Percentiles rank a stretch among this genome's conserved stretches.
phyloP scores from a whole-genome alignment of 2,113 vertebrate genomes.

The Sceloporus undulatus region DNA sequence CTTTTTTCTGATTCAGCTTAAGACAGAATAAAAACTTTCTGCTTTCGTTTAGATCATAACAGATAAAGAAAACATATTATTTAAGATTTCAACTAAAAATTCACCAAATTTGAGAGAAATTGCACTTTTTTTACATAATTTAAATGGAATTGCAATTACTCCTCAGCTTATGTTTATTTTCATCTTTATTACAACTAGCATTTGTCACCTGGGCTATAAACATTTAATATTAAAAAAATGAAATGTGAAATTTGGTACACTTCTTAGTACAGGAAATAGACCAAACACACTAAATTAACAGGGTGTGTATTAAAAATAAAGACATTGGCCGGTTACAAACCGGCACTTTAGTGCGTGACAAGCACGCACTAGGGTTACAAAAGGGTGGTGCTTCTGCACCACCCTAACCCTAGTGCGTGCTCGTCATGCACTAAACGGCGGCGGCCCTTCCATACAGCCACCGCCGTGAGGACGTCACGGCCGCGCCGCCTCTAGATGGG shows the following conservation, averaged over 20 bases:
- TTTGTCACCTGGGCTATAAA: neutral
- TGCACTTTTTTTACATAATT: neutral
- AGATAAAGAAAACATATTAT: neutral
- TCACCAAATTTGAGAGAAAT: neutral
- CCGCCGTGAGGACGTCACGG: too few relatives aligned
- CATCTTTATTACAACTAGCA: neutral
- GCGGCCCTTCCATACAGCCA: too few relatives aligned
- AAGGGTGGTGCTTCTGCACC: too few relatives aligned
- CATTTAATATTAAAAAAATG: slow-evolving; percentile 11
- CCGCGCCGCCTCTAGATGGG: too few relatives aligned
- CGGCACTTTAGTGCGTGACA: too few relatives aligned
- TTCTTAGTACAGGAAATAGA: slow-evolving; percentile 1
- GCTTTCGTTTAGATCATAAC: neutral
- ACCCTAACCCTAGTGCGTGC: too few relatives aligned
- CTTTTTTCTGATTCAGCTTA: too few relatives aligned
- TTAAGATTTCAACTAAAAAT: neutral
- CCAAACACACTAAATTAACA: neutral
- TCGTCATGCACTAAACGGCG: too few relatives aligned
- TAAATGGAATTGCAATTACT: neutral
- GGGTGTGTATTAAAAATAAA: slow-evolving; percentile 5
- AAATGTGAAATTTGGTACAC: slow-evolving; percentile 15
- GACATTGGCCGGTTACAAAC: too few relatives aligned
- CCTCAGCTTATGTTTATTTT: neutral
- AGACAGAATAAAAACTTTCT: neutral
- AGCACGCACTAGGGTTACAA: too few relatives aligned